Percentiles rank a stretch among this genome's conserved stretches.
Conservation (phyloP, 2,888 invertebrate genomes). For the Drosophila macrothrix region DNA sequence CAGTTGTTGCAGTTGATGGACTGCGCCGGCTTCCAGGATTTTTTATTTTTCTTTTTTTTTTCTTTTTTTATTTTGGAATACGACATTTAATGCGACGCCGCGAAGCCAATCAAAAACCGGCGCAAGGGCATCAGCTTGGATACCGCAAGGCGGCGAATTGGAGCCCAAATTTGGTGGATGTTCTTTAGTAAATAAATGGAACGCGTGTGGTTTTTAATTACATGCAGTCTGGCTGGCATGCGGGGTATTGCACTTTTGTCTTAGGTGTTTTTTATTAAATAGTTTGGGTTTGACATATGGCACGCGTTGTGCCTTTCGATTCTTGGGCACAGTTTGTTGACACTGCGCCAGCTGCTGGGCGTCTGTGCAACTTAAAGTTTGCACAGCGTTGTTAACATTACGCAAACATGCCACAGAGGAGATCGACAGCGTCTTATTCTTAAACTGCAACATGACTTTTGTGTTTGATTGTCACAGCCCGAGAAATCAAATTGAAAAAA, state of each 20-base stretch:
- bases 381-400: constrained; percentile 66
- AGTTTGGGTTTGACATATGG: constrained; percentile 62
- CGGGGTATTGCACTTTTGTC: constrained; percentile 30
- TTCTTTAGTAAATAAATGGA: constrained; percentile 64
- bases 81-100: constrained; percentile 61
- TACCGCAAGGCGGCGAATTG: constrained; percentile 33
- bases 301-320: constrained; percentile 62
- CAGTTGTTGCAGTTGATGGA: constrained; percentile 58
- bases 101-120: constrained; percentile 83
- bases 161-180: constrained; percentile 43
- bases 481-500: constrained; percentile 49
- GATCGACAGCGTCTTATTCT: constrained; percentile 15
- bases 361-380: constrained; percentile 65
- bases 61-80: constrained; percentile 32
- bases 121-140: constrained; percentile 61
- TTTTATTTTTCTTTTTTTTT: constrained; percentile 29
- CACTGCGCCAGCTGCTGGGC: constrained; percentile 62
- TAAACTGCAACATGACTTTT: constrained; percentile 39
- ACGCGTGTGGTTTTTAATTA: constrained; percentile 77
- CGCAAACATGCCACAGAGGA: constrained; percentile 75
- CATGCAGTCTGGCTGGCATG: constrained; percentile 41
- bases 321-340: constrained; percentile 54
- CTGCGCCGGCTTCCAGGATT: constrained; percentile 59
- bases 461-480: constrained; percentile 51
- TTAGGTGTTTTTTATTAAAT: constrained; percentile 22